Percentiles rank a stretch among this genome's conserved stretches.
Conservation (phyloP, 2,797 vertebrate species). For the Parotocinclus haroldoi region DNA sequence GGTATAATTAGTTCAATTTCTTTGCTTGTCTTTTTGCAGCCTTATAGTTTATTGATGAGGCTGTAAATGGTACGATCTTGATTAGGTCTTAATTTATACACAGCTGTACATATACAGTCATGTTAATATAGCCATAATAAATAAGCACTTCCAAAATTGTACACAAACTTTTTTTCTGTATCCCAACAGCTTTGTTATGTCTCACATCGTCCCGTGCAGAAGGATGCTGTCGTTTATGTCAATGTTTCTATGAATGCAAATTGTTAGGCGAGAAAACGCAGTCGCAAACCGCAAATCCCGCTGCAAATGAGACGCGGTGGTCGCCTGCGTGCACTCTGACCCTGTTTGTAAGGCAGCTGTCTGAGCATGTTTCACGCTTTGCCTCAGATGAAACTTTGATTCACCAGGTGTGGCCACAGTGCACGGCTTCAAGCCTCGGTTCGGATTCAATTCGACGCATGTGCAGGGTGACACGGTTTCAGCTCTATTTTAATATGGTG, state of each 20-base stretch:
- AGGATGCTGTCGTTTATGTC: constrained; percentile 1
- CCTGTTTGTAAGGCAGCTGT: constrained; percentile 72
- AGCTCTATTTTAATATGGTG: too few species aligned
- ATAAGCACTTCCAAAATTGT: constrained; percentile 13
- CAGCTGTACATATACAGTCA: too few species aligned
- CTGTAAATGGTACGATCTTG: too few species aligned
- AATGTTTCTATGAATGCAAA: constrained; percentile 35
- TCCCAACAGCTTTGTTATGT: constrained; percentile 13
- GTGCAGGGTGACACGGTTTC: too few species aligned
- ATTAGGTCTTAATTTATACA: too few species aligned
- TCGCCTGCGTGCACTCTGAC: constrained; percentile 71
- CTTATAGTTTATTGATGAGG: too few species aligned
- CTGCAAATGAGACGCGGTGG: constrained; percentile 62
- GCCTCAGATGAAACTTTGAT: constrained; percentile 68
- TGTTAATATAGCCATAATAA: constrained; percentile 25
- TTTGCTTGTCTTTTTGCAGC: neutral
- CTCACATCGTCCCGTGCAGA: neutral
- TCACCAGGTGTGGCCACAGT: constrained; percentile 66
- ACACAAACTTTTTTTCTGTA: constrained; percentile 11
- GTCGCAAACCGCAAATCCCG: constrained; percentile 27
- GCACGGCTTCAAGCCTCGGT: too few species aligned
- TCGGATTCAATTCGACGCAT: constrained; percentile 20
- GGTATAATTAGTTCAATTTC: neutral
- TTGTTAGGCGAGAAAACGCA: constrained; percentile 32
- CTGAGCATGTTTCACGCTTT: constrained; percentile 72